Percentiles rank a stretch among this genome's conserved stretches.
Evolutionary conservation across 2,888 invertebrate species (phyloP).

Genomic region (Ennomos fuscantarius): DNA sequence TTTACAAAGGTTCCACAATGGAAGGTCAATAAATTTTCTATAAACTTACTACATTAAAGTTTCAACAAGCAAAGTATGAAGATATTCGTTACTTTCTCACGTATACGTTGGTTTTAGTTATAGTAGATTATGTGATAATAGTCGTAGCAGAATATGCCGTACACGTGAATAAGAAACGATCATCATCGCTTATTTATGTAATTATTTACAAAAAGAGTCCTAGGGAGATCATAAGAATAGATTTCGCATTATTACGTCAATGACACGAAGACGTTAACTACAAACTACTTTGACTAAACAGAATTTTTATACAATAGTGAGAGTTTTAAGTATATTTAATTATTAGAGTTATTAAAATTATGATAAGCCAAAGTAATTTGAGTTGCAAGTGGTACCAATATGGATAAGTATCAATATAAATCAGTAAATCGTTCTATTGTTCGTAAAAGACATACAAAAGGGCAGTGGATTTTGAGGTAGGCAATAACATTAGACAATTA

Average conservation of each 20-base stretch:
- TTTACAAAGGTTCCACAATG: slow-evolving; percentile 40
- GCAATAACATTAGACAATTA: slow-evolving; percentile 31
- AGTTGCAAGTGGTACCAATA: neutral
- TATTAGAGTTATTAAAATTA: slow-evolving; percentile 14
- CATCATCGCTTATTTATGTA: slow-evolving; percentile 25
- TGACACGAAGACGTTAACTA: slow-evolving; percentile 15
- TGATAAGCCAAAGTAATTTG: slow-evolving; percentile 33
- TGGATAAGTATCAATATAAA: slow-evolving; percentile 33
- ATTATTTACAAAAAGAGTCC: slow-evolving; percentile 36
- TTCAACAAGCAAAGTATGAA: slow-evolving; percentile 36
- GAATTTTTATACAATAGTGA: slow-evolving; percentile 12
- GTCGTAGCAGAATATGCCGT: neutral
- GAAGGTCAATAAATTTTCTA: slow-evolving; percentile 37
- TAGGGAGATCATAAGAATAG: slow-evolving; percentile 41
- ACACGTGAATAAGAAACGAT: slow-evolving; percentile 30
- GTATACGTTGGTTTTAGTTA: slow-evolving; percentile 10
- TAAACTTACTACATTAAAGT: slow-evolving; percentile 28
- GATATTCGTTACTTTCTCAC: slow-evolving; percentile 32
- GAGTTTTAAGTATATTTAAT: neutral
- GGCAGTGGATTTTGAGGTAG: slow-evolving; percentile 35
- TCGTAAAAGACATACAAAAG: slow-evolving; percentile 29
- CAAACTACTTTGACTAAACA: slow-evolving; percentile 25
- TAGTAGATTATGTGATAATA: neutral
- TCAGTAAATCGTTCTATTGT: slow-evolving; percentile 45
- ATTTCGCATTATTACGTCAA: slow-evolving; percentile 24